phyloP scores from a whole-genome alignment of 1,140 invertebrate genomes.

The Drepana arcuata region DNA sequence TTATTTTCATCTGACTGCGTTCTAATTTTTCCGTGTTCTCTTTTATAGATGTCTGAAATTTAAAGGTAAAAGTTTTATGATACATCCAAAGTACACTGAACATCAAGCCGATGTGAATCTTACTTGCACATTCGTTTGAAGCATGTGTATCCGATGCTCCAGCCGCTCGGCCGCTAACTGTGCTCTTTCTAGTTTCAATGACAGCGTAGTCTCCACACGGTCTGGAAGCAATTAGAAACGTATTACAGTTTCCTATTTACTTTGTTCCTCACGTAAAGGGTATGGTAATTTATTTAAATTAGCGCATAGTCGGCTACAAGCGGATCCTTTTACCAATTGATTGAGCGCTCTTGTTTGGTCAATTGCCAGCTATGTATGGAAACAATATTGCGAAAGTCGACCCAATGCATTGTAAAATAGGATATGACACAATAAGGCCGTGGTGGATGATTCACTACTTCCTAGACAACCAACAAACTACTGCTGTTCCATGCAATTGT shows the following conservation, averaged over 20 bases:
- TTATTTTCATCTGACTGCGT: slow-evolving; percentile 42
- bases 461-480: no score
- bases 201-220: slow-evolving; percentile 57
- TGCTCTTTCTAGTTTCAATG: slow-evolving; percentile 54
- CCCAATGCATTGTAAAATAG: slow-evolving; percentile 52
- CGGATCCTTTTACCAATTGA: slow-evolving; percentile 41
- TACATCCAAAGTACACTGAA: no score
- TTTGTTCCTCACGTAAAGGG: slow-evolving; percentile 2
- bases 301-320: slow-evolving; percentile 12
- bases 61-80: no score
- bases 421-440: slow-evolving; percentile 60
- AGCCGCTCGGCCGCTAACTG: slow-evolving; percentile 57
- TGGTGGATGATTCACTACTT: no score
- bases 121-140: slow-evolving; percentile 58
- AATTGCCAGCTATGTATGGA: slow-evolving; percentile 40
- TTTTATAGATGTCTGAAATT: slow-evolving; percentile 49
- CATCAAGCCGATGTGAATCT: no score
- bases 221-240: slow-evolving; percentile 42
- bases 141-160: slow-evolving; percentile 60
- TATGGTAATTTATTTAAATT: slow-evolving; percentile 22
- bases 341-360: slow-evolving; percentile 47
- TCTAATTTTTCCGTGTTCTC: slow-evolving; percentile 53
- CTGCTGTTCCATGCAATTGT: no score
- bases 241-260: slow-evolving; percentile 23
- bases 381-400: slow-evolving; percentile 53